Conservation (phyloP, 2,888 invertebrate genomes). For the Miltochrista miniata region DNA sequence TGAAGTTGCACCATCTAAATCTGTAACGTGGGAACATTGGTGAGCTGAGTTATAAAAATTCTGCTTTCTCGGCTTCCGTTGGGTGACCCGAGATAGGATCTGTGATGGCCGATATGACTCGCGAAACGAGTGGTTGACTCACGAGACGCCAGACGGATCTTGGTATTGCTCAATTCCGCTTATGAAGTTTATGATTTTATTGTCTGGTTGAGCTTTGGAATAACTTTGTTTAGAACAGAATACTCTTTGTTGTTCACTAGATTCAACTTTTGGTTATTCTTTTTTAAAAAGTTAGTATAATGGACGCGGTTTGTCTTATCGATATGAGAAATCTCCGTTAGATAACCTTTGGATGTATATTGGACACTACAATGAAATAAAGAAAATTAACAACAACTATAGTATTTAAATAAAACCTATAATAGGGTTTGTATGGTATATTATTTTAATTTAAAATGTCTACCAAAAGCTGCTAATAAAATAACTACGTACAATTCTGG, state of each 20-base stretch:
- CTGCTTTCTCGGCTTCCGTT: constrained; percentile 78
- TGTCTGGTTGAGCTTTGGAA: not conserved
- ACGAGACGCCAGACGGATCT: constrained; percentile 39
- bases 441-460: too few species aligned
- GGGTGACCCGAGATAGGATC: constrained; percentile 68
- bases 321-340: too few species aligned
- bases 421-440: too few species aligned
- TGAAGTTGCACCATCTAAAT: constrained; percentile 40
- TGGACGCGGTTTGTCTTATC: too few species aligned
- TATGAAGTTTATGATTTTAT: constrained; percentile 1
- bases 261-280: too few species aligned
- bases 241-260: too few species aligned
- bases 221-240: not conserved
- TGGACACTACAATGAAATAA: too few species aligned
- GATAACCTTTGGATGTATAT: too few species aligned
- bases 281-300: too few species aligned
- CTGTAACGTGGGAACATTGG: constrained; percentile 67
- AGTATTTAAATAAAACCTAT: too few species aligned
- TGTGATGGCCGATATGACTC: constrained; percentile 64
- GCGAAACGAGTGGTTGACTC: constrained; percentile 55
- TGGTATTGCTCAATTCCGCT: constrained; percentile 35
- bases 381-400: not conserved
- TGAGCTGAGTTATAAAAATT: constrained; percentile 71
- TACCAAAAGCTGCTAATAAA: too few species aligned
- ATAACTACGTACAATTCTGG: too few species aligned